Percentiles rank a stretch among this genome's conserved stretches.
phyloP scores from a whole-genome alignment of 2,113 vertebrate genomes.

The Parus major region DNA sequence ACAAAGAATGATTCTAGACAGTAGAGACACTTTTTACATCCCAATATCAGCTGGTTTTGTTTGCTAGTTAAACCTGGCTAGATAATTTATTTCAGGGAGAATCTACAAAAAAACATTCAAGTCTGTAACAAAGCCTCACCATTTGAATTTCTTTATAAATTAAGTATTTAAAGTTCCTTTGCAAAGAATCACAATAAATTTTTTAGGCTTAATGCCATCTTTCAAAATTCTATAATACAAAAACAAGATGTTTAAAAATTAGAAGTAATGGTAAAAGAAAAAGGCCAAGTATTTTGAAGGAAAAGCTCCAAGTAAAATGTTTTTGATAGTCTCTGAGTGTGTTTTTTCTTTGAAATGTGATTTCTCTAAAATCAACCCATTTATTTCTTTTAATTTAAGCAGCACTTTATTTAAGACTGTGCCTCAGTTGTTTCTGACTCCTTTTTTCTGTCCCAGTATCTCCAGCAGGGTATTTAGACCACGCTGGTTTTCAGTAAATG shows the following conservation, averaged over 20 bases:
- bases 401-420: not conserved
- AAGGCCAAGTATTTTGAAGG: not conserved
- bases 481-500: not conserved
- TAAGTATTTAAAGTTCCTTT: not conserved
- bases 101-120: not conserved
- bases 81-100: not conserved
- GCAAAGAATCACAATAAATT: not conserved
- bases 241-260: not conserved
- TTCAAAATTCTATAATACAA: not conserved
- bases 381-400: not conserved
- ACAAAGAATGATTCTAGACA: not conserved
- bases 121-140: not conserved
- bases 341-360: not conserved
- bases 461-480: not conserved
- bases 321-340: not conserved
- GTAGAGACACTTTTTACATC: not conserved
- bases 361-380: not conserved
- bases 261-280: not conserved
- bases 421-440: not conserved
- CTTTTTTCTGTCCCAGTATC: not conserved
- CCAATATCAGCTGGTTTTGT: not conserved
- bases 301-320: not conserved
- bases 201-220: not conserved
- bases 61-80: not conserved
- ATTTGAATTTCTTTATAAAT: not conserved